phyloP scores from a whole-genome alignment of 2,888 invertebrate species.

The Clistopyga incitator region DNA sequence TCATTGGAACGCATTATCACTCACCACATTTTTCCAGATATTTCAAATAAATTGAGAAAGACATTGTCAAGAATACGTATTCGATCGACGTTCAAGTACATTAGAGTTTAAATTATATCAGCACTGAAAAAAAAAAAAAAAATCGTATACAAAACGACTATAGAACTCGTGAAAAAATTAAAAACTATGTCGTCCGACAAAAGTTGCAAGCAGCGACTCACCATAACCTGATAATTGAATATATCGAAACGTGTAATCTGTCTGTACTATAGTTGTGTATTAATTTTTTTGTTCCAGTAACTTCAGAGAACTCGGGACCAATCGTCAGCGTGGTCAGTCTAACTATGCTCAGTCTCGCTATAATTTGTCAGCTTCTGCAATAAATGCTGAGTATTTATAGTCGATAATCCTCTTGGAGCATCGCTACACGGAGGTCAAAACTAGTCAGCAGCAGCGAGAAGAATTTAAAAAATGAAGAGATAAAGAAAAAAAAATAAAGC shows the following conservation, averaged over 20 bases:
- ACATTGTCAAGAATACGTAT: too few relatives aligned
- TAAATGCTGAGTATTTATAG: constrained; percentile 71
- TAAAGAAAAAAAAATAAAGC: constrained; percentile 15
- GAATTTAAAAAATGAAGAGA: constrained; percentile 44
- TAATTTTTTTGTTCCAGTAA: constrained; percentile 78
- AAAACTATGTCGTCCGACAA: too few relatives aligned
- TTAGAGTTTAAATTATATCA: too few relatives aligned
- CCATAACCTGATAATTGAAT: too few relatives aligned
- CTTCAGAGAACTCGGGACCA: constrained; percentile 76
- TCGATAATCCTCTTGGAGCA: constrained; percentile 38
- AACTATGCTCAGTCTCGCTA: constrained; percentile 73
- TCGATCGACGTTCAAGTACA: too few relatives aligned
- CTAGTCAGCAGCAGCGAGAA: constrained; percentile 59
- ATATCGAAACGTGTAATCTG: neutral
- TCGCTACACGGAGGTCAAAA: constrained; percentile 56
- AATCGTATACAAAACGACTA: too few relatives aligned
- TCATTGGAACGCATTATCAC: too few relatives aligned
- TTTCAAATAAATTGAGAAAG: too few relatives aligned
- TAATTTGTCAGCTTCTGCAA: constrained; percentile 77
- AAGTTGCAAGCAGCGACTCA: too few relatives aligned
- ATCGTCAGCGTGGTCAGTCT: constrained; percentile 69
- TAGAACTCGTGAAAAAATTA: too few relatives aligned
- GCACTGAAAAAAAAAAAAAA: too few relatives aligned
- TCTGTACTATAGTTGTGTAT: neutral
- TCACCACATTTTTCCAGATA: too few relatives aligned